Evolutionary conservation across 2,888 invertebrate species (phyloP).

Genomic region (Tetrapedia diversipes): DNA sequence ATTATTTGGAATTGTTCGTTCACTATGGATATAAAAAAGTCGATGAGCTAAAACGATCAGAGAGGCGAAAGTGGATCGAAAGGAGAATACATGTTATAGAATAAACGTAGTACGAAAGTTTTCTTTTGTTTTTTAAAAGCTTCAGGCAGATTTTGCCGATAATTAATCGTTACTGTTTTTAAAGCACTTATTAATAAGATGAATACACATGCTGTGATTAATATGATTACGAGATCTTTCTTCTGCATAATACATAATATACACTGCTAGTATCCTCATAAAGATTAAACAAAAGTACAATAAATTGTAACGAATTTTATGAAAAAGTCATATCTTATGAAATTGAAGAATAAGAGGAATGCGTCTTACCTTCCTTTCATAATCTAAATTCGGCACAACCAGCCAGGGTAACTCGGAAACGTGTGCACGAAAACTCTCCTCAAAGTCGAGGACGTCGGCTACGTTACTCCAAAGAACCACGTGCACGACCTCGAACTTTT

Average conservation of each 20-base stretch:
- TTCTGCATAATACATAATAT: too few relatives aligned
- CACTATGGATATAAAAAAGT: not conserved
- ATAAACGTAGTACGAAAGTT: not conserved
- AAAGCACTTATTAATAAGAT: not conserved
- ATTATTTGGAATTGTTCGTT: constrained; percentile 5
- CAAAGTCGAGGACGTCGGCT: constrained; percentile 87
- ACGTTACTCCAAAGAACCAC: constrained; percentile 89
- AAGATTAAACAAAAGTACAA: not conserved
- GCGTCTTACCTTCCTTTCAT: constrained; percentile 87
- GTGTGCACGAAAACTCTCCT: constrained; percentile 86
- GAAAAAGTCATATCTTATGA: too few relatives aligned
- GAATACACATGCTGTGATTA: not conserved
- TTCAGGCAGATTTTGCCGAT: not conserved
- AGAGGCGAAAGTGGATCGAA: not conserved
- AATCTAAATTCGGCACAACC: constrained; percentile 88
- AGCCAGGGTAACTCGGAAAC: constrained; percentile 88
- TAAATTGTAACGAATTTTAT: not conserved
- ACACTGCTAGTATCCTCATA: not conserved
- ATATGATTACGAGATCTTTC: not conserved
- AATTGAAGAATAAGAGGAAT: not conserved
- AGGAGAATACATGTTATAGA: not conserved
- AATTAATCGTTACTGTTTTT: not conserved
- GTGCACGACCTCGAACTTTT: constrained; percentile 86
- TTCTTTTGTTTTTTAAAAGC: not conserved
- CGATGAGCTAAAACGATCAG: not conserved